These are phyloP conservation scores for Cerceris ruficornis DNA, from an alignment of 2,888 invertebrate species.

Conservation along the genomic window DNA sequence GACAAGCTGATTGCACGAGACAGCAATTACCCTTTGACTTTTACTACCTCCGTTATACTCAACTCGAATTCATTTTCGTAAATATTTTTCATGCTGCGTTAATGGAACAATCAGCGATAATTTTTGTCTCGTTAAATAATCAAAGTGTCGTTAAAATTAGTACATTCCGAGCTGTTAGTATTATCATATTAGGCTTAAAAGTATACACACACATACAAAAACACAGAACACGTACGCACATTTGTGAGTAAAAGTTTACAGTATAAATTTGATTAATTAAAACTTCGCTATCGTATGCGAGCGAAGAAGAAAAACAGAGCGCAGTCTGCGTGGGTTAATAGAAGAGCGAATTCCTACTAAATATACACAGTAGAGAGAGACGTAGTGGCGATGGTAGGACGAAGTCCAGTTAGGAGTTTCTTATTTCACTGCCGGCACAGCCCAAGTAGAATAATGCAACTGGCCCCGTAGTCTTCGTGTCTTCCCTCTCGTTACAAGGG, in stretches of 20 bases:
- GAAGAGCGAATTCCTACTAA: constrained; percentile 64
- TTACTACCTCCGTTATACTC: no score
- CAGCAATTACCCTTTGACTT: no score
- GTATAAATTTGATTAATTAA: no score
- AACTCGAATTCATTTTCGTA: no score
- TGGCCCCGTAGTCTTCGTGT: constrained; percentile 26
- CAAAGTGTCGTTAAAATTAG: constrained; percentile 8
- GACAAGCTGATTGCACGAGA: no score
- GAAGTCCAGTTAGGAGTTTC: constrained; percentile 50
- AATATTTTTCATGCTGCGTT: neutral
- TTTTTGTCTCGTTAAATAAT: neutral
- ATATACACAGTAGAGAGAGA: constrained; percentile 41
- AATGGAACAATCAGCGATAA: neutral
- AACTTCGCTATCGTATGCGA: neutral
- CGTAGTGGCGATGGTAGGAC: constrained; percentile 12
- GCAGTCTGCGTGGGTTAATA: constrained; percentile 44
- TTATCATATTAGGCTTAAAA: constrained; percentile 38
- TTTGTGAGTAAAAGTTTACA: no score
- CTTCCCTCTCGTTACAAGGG: constrained; percentile 14
- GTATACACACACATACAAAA: constrained; percentile 11
- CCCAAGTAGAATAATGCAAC: constrained; percentile 20
- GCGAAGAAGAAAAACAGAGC: constrained; percentile 13
- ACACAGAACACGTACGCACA: neutral
- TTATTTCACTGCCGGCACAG: constrained; percentile 56
- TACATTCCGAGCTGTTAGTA: constrained; percentile 47